These are phyloP conservation scores for Lanistes nyassanus DNA, from an alignment of 1,140 invertebrate genomes.

Conservation along the genomic window DNA sequence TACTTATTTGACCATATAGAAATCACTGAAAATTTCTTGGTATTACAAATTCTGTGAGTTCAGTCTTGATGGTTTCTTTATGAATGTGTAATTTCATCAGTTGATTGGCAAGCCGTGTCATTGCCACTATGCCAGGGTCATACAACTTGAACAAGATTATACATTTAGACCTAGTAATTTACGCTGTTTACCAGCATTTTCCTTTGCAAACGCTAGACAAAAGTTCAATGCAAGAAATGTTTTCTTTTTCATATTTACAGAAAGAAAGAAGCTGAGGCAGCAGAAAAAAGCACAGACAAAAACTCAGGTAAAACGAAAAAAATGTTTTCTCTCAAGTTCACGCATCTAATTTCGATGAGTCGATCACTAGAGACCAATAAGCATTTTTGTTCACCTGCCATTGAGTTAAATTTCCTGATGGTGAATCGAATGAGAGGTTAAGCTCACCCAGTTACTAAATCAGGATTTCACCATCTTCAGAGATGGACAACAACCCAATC, in stretches of 20 bases:
- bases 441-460: too few species aligned
- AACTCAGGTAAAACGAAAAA: constrained; percentile 15
- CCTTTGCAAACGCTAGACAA: neutral
- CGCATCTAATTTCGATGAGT: neutral
- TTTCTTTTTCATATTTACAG: constrained; percentile 23
- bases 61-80: neutral
- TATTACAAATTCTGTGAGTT: neutral
- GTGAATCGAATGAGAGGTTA: too few species aligned
- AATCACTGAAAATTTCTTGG: neutral
- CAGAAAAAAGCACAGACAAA: constrained; percentile 16
- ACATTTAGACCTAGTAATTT: neutral
- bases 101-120: neutral
- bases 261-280: constrained; percentile 31
- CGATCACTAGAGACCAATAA: too few species aligned
- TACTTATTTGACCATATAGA: neutral
- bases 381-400: constrained; percentile 1
- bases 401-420: neutral
- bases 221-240: neutral
- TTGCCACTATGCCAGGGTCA: neutral
- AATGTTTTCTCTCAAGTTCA: neutral
- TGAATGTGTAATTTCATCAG: neutral
- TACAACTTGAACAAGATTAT: neutral
- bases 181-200: too few species aligned
- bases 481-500: too few species aligned
- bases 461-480: too few species aligned